Base-by-base conservation (phyloP, 2,888 invertebrate species). In the Adelognathus sp. region DNA sequence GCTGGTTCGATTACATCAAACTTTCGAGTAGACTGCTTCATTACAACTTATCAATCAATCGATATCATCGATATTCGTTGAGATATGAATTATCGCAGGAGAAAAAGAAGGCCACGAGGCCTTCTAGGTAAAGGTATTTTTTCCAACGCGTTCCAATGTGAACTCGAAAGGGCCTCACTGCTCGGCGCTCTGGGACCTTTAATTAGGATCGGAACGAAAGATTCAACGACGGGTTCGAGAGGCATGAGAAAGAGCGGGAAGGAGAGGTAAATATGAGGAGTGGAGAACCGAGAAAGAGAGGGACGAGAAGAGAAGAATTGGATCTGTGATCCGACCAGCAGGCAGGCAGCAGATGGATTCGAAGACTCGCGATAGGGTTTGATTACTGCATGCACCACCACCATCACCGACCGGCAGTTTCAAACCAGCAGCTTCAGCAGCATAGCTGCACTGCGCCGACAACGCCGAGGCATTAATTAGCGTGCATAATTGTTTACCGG, bases 401-500 rank as follows among this genome's bases (percentile, higher is more conserved):
- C n/a, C n/a, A n/a, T n/a, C n/a, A n/a, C n/a, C 86, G 84, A 84
- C 81, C 82, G 33, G 80, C 73, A 81, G 86, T n/a, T n/a, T n/a
- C n/a, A n/a, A 85, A 86, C 87, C 87, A 66, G 54, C 33, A 46
- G 39, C 44, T 18, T 50, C 56, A 64, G 70, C 44, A 14, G 66
- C 66, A 61, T 36, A 39, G 6, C 69, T 52, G 73, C 18, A 89
- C 89, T 88, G 86, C 85, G 84, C 84, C 87, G 87, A 87, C 87
- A 88, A 86, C 86, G 82, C 85, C 75, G 80, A 73, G 84, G 88
- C 88, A 90, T 90, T 90, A 90, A 90, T 90, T 90, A 89, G 89
- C 88, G 89, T 86, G 88, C 87, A 90, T 90, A 90, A 90, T 90
- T 90, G 89, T 90, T 90, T 90, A 88, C 89, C 87, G 85, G 87